Evolutionary conservation across 2,888 invertebrate species (phyloP).

Genomic region (Ashinkailepas kermadecensis): DNA sequence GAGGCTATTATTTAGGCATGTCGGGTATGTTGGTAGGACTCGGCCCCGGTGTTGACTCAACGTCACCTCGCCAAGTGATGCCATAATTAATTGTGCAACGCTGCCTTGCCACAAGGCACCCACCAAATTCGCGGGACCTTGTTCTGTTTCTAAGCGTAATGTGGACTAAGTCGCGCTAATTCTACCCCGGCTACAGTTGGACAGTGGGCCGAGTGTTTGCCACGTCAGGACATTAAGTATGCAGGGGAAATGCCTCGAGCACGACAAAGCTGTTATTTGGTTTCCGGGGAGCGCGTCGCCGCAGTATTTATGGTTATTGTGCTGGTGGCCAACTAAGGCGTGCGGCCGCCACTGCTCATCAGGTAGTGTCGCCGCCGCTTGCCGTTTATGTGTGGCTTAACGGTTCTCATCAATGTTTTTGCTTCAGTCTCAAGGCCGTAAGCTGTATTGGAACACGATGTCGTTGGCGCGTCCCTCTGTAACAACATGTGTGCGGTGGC

Average conservation of each 20-base stretch:
- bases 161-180: background rate
- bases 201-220: too few relatives aligned
- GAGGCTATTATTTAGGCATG: background rate
- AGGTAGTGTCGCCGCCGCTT: too few relatives aligned
- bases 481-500: too few relatives aligned
- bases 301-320: background rate
- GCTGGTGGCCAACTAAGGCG: background rate
- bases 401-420: too few relatives aligned
- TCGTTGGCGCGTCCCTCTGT: too few relatives aligned
- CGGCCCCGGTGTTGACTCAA: background rate
- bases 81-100: background rate
- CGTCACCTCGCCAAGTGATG: background rate
- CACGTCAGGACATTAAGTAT: too few relatives aligned
- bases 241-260: too few relatives aligned
- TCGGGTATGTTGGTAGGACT: background rate
- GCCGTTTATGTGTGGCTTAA: too few relatives aligned
- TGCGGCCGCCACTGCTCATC: too few relatives aligned
- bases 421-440: too few relatives aligned
- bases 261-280: background rate
- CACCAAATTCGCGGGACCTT: background rate
- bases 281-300: background rate
- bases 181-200: background rate
- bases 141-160: too few relatives aligned
- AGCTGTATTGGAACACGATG: too few relatives aligned
- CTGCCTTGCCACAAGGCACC: background rate